These are phyloP conservation scores for Mus spretus DNA, from an alignment of 2,797 vertebrate genomes.

Conservation along the genomic window DNA sequence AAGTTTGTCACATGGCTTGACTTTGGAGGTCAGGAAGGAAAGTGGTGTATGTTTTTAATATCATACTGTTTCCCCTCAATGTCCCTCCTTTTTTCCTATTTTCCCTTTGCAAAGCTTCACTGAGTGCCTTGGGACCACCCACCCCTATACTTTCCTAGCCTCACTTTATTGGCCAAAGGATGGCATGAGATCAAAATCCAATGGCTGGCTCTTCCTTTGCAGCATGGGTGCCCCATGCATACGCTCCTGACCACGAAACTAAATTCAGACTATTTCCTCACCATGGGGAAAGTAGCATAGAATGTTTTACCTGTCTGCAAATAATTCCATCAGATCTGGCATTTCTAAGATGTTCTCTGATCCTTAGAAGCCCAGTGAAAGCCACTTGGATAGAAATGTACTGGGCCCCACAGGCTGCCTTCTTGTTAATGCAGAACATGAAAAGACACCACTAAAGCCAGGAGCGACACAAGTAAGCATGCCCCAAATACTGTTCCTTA, in stretches of 20 bases:
- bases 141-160: conserved; percentile 36
- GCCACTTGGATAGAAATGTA: not conserved
- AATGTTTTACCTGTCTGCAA: not conserved
- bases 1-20: not conserved
- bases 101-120: conserved; percentile 74
- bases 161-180: conserved; percentile 76
- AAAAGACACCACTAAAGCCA: not conserved
- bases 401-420: not conserved
- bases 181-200: conserved; percentile 67
- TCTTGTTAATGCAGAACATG: not conserved
- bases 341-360: conserved; percentile 42
- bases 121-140: conserved; percentile 56
- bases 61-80: not conserved
- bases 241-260: not conserved
- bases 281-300: not conserved
- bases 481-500: not conserved
- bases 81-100: not conserved
- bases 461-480: not conserved
- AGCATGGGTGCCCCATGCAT: conserved; percentile 34
- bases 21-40: not conserved
- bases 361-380: not conserved
- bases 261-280: not conserved
- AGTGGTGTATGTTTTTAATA: not conserved
- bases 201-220: conserved; percentile 61
- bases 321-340: conserved; percentile 4